A percentile compares a stretch with the other conserved stretches of the same genome.
Conservation (phyloP, 2,888 invertebrate species). For the Syritta pipiens region DNA sequence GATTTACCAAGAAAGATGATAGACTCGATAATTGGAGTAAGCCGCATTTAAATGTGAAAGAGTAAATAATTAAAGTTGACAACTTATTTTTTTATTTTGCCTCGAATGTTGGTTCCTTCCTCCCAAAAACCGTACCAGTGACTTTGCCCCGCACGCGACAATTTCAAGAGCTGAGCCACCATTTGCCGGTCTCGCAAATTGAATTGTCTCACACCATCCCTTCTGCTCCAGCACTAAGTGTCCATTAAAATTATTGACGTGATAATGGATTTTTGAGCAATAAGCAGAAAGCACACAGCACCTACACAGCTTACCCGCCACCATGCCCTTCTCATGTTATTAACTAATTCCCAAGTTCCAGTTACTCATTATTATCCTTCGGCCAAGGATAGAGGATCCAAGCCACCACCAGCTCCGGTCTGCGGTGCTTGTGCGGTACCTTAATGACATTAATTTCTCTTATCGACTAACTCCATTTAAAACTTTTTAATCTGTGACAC, state of each 20-base stretch:
- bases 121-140: too few species aligned
- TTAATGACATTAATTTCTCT: constrained; percentile 68
- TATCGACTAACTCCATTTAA: constrained; percentile 69
- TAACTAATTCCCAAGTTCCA: constrained; percentile 44
- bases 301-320: constrained; percentile 3
- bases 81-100: too few species aligned
- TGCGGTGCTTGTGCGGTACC: constrained; percentile 44
- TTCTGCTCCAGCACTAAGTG: constrained; percentile 15
- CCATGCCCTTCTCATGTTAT: constrained; percentile 21
- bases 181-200: not conserved
- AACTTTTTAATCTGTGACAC: constrained; percentile 69
- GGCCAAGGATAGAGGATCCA: constrained; percentile 15
- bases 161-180: too few species aligned
- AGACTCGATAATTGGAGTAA: too few species aligned
- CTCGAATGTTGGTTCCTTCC: too few species aligned
- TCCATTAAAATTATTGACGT: constrained; percentile 41
- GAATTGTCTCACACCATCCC: not conserved
- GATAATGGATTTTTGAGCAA: constrained; percentile 38
- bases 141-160: too few species aligned
- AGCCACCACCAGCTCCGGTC: not conserved
- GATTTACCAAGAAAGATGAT: too few species aligned
- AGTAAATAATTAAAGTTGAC: too few species aligned
- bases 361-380: constrained; percentile 54
- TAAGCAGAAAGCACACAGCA: constrained; percentile 14
- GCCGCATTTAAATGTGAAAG: too few species aligned